Base-by-base conservation (phyloP, 2,113 vertebrate species). In the Numida meleagris region DNA sequence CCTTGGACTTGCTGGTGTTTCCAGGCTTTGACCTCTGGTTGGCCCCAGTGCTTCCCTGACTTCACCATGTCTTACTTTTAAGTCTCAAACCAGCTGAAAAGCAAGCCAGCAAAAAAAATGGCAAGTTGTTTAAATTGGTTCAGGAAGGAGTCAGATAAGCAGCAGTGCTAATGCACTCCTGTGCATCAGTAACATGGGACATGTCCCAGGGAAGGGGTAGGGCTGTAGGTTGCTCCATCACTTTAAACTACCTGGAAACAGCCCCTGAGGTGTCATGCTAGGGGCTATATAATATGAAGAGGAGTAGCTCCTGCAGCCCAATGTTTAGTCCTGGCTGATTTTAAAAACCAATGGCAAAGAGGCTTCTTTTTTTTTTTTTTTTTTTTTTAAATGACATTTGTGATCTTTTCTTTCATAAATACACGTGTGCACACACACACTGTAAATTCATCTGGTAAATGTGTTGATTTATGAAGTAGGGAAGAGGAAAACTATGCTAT, bases 31-130 rank as follows among this genome's bases (percentile, higher is more conserved):
- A n/a, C 75, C 71, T 93, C 94, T 73, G 42, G 13, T 79, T 82
- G 79, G 63, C 50, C 59, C 33, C 59, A 33, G 17, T 90, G 68
- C 82, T 90, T 33, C 38, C 67, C 59, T 93, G 90, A 82, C 92
- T 79, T 71, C 73, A 25, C 46, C 2, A 34, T 38, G 86, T 74
- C 76, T 81, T 59, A 67, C 10, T 38, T 66, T 62, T 23, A 88
- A 86, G 68, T 55, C 86, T 93, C 92, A 93, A 88, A 88, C n/a
- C 50, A 88, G 75, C 50, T 45, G 65, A 93, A 89, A 80, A 82
- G 34, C 18, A 92, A 77, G 14, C 12, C 21, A 45, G 40, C 0
- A 3, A 55, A 2, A 43, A 43, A 40, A 27, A 18, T 15, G 3
- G 4, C 8, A 25, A 40, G 87, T 89, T 91, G n/a, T 91, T 91